Evolutionary conservation across 2,888 invertebrate species (phyloP).

Genomic region (Mythimna vitellina): DNA sequence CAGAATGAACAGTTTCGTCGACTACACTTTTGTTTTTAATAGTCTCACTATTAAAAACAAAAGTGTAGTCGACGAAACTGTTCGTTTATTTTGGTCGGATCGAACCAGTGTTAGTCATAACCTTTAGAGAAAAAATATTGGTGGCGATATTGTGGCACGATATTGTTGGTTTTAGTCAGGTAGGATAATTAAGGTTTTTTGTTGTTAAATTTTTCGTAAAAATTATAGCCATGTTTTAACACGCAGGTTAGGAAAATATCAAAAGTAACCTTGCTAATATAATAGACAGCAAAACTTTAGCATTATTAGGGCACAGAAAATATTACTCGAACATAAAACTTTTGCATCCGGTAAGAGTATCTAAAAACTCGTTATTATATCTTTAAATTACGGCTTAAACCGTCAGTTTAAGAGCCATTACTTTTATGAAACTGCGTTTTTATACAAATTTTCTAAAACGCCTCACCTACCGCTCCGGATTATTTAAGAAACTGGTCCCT

Average conservation of each 20-base stretch:
- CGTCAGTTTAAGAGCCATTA: slow-evolving; percentile 65
- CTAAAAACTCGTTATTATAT: slow-evolving; percentile 54
- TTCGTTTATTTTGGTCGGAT: slow-evolving; percentile 33
- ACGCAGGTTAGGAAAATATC: slow-evolving; percentile 3
- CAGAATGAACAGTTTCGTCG: too few species aligned
- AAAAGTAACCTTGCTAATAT: slow-evolving; percentile 13
- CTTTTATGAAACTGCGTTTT: slow-evolving; percentile 65
- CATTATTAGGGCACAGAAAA: slow-evolving; percentile 38
- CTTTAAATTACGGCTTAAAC: slow-evolving; percentile 58
- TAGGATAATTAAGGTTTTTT: slow-evolving; percentile 15
- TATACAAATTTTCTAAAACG: slow-evolving; percentile 63
- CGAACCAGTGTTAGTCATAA: slow-evolving; percentile 35
- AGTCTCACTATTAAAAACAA: slow-evolving; percentile 38
- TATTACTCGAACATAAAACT: slow-evolving; percentile 47
- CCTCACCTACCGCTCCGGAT: slow-evolving; percentile 56
- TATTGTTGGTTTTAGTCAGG: slow-evolving; percentile 14
- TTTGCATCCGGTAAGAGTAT: slow-evolving; percentile 49
- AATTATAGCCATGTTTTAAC: neutral
- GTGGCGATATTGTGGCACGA: neutral
- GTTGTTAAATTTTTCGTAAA: neutral
- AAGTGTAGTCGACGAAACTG: slow-evolving; percentile 37
- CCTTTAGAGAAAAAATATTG: slow-evolving; percentile 25
- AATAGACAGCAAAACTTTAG: slow-evolving; percentile 19
- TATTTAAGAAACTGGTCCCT: slow-evolving; percentile 72
- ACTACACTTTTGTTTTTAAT: too few species aligned